Evolutionary conservation across 64 coral and sea anemone species (phyloP), one percentile per base, ranked within the genome.

Genomic region (Platygyra sinensis): DNA sequence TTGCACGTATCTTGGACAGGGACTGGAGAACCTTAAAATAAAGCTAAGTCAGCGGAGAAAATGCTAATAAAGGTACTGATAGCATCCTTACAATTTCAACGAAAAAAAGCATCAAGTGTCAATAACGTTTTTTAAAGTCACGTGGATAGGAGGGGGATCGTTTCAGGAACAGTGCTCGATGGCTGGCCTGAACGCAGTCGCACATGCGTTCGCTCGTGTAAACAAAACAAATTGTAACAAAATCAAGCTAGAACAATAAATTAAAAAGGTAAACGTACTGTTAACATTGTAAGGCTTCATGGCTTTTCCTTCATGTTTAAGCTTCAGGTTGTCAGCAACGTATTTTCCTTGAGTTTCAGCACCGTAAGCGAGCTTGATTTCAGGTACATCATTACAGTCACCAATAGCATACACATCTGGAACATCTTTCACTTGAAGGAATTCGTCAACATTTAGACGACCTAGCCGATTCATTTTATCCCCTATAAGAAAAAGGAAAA

Each of bases 391-490:
- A 50, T 76, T 90, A 83, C 96, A 98, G 28, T 98, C 93, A 67
- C 96, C 96, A 90, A 98, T 95, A 18, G 96, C 96, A 77, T 94
- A 98, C 5, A 98, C 91, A 77, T 98, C 89, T 20, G 81, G 49
- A 8, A 93, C 82, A 7, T 88, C 93, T 72, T 94, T 82, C 1
- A 98, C 93, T 74, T 91, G 88, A 4, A 98, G 75, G 72, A 86
- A 98, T 33, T 93, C 85, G 16, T 94, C 93, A 8, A 98, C 96
- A 50, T 78, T 94, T 19, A 98, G 77, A 72, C 90, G 93, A 36
- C 96, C 96, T 25, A 76, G 38, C 0, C 73, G 50, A 55, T 98
- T 89, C 61, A 92, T 89, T 88, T 98, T 98, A 60, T 94, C 87
- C 33, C 86, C 96, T 98, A 42, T 25, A 14, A 22, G 8, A 57